Evolutionary conservation across 1,140 invertebrate species (phyloP).

Genomic region (Trichogramma pretiosum): DNA sequence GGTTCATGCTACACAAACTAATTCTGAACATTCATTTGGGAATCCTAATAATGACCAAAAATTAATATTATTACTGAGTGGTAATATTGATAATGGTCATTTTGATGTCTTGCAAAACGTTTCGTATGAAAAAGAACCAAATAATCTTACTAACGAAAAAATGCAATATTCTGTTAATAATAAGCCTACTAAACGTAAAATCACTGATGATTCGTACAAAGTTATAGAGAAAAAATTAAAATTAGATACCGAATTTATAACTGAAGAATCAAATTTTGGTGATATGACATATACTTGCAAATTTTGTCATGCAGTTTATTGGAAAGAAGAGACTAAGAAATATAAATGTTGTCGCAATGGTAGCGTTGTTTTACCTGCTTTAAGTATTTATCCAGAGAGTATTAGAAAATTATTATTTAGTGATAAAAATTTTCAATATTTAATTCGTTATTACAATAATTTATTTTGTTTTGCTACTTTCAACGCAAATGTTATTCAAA

Average conservation of each 20-base stretch:
- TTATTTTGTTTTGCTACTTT: background rate
- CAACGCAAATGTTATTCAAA: background rate
- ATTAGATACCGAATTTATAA: background rate
- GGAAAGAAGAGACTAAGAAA: conserved; percentile 11
- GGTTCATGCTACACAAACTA: conserved; percentile 2
- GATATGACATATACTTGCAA: conserved; percentile 12
- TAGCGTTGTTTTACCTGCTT: conserved; percentile 12
- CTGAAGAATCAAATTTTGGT: conserved; percentile 8
- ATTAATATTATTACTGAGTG: conserved; percentile 1
- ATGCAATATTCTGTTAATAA: background rate
- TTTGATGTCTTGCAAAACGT: conserved; percentile 9
- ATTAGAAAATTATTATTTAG: conserved; percentile 3
- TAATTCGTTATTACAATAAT: conserved; percentile 11
- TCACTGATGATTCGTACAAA: too few relatives aligned
- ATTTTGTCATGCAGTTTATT: conserved; percentile 17
- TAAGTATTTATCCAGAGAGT: conserved; percentile 9
- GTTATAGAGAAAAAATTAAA: background rate
- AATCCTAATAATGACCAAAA: background rate
- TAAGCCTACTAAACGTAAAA: too few relatives aligned
- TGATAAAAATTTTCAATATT: conserved; percentile 14
- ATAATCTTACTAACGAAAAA: conserved; percentile 3
- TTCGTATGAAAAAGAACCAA: background rate
- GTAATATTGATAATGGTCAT: conserved; percentile 1
- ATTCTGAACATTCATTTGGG: background rate
- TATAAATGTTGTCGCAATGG: conserved; percentile 18